Evolutionary conservation across 2,797 vertebrate species (phyloP).

Genomic region (Cyclopterus lumpus): DNA sequence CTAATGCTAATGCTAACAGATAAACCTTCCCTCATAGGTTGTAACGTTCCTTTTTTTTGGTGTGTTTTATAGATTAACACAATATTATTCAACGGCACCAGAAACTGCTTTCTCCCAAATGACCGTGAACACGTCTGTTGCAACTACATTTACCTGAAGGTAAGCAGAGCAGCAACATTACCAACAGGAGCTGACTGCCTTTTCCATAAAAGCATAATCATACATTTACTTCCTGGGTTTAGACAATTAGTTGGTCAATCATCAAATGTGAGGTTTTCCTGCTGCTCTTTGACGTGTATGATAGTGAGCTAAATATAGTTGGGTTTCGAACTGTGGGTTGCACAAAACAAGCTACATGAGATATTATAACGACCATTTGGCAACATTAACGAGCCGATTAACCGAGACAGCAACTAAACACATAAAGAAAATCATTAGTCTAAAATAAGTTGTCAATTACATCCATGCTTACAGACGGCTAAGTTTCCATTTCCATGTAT

Average conservation of each 20-base stretch:
- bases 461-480: not conserved
- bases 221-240: not conserved
- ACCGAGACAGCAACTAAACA: not conserved
- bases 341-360: not conserved
- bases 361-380: not conserved
- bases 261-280: not conserved
- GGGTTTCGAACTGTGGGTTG: not conserved
- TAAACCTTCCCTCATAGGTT: not conserved
- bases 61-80: too few relatives aligned
- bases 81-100: not conserved
- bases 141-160: not conserved
- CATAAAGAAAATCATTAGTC: not conserved
- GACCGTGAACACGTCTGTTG: too few relatives aligned
- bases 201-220: not conserved
- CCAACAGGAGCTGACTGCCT: not conserved
- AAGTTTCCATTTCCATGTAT: not conserved
- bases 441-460: not conserved
- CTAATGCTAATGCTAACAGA: too few relatives aligned
- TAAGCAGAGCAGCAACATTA: not conserved
- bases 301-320: not conserved
- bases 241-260: not conserved
- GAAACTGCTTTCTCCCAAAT: not conserved
- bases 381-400: not conserved
- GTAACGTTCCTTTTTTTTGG: too few relatives aligned
- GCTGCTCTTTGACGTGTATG: not conserved